phyloP scores from a whole-genome alignment of 2,797 vertebrate genomes.

The Tenualosa ilisha region DNA sequence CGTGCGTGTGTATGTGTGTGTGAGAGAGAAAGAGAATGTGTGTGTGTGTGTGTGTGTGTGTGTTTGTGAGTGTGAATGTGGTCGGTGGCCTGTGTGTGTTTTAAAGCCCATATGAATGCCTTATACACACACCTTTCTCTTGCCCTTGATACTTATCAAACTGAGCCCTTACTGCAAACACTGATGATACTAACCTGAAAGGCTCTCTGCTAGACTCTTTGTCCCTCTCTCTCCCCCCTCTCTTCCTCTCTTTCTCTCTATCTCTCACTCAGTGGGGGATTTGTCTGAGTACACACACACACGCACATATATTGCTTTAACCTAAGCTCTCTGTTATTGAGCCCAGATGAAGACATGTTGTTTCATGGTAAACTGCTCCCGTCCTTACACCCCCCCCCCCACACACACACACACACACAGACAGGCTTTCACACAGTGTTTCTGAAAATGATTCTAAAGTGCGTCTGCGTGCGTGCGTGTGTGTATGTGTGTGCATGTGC shows the following conservation, averaged over 20 bases:
- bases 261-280: conserved; percentile 4
- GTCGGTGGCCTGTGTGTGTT: no score
- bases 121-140: no score
- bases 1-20: no score
- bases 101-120: no score
- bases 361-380: background rate
- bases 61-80: no score
- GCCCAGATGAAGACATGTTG: conserved; percentile 23
- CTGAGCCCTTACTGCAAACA: no score
- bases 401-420: conserved; percentile 1
- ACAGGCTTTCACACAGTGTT: background rate
- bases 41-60: no score
- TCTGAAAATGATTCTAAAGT: no score
- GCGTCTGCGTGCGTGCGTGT: background rate
- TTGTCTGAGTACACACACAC: conserved; percentile 20
- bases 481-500: background rate
- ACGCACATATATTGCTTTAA: conserved; percentile 34
- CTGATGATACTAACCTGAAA: no score
- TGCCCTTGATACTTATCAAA: background rate
- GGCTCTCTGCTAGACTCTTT: background rate
- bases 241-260: background rate
- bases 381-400: no score
- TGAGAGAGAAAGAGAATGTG: no score
- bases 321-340: conserved; percentile 25
- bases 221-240: background rate